Evolutionary conservation across 1,140 invertebrate genomes (phyloP).

Genomic region (Bombus cullumanus): DNA sequence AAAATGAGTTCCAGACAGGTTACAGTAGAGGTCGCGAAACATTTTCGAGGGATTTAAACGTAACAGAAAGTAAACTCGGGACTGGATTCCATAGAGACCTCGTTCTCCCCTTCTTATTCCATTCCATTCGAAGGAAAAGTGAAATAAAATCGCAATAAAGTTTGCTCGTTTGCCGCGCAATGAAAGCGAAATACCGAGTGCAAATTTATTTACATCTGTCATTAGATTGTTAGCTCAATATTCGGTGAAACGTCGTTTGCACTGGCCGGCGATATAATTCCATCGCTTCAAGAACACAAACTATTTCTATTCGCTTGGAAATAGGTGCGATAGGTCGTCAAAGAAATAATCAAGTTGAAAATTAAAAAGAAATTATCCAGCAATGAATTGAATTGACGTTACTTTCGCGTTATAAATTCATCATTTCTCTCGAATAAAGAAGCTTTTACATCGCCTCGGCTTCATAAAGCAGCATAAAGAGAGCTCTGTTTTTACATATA

Average conservation of each 20-base stretch:
- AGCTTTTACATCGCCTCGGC: not conserved
- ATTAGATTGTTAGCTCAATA: not conserved
- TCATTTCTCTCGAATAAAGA: not conserved
- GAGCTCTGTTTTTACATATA: too few species aligned
- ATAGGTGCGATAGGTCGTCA: too few species aligned
- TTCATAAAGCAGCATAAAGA: not conserved
- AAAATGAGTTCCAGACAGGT: not conserved
- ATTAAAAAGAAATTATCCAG: not conserved
- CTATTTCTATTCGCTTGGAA: not conserved
- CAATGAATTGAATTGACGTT: conserved; percentile 41
- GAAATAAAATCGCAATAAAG: conserved; percentile 28
- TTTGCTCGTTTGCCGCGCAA: conserved; percentile 11
- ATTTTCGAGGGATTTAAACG: not conserved
- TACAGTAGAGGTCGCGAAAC: not conserved
- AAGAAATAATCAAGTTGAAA: conserved; percentile 10
- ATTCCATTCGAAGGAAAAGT: not conserved
- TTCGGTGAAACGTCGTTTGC: not conserved
- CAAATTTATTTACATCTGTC: conserved; percentile 26
- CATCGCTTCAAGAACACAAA: not conserved
- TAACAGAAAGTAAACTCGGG: not conserved
- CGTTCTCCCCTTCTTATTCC: not conserved
- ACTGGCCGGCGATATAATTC: not conserved
- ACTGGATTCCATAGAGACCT: not conserved
- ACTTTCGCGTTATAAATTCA: conserved; percentile 41
- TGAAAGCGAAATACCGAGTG: not conserved